phyloP scores from a whole-genome alignment of 2,888 invertebrate genomes.

The Drosophila falleni region DNA sequence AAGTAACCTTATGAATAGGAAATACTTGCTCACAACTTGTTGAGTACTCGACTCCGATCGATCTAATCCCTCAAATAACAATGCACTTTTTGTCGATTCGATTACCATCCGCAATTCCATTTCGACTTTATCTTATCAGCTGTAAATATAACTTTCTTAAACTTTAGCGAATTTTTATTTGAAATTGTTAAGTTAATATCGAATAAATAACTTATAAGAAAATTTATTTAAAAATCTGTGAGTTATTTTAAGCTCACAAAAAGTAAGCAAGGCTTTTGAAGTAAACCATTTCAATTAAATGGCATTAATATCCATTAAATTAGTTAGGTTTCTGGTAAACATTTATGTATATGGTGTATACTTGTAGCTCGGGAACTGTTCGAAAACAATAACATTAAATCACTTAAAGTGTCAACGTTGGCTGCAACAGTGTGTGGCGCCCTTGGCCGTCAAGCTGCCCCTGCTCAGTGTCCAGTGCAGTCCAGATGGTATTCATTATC shows the following conservation, averaged over 20 bases:
- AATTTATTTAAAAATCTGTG: conserved; percentile 30
- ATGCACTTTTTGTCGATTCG: too few relatives aligned
- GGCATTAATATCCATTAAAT: conserved; percentile 76
- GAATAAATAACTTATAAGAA: background rate
- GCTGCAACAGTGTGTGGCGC: conserved; percentile 42
- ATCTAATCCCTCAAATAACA: too few relatives aligned
- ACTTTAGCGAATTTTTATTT: background rate
- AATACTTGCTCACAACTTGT: too few relatives aligned
- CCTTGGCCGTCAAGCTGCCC: conserved; percentile 36
- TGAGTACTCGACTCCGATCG: too few relatives aligned
- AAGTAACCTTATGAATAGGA: too few relatives aligned
- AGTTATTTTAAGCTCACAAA: background rate
- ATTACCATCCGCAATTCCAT: too few relatives aligned
- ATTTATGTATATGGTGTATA: conserved; percentile 1
- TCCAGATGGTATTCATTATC: conserved; percentile 83
- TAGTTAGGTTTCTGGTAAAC: conserved; percentile 31
- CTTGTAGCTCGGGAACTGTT: conserved; percentile 28
- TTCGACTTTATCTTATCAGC: background rate
- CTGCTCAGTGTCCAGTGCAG: conserved; percentile 63
- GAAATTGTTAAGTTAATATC: background rate
- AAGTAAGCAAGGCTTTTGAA: conserved; percentile 2
- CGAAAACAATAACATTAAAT: conserved; percentile 83
- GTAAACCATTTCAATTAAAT: conserved; percentile 70
- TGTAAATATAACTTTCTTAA: background rate
- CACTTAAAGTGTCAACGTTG: conserved; percentile 83